Percentiles rank a stretch among this genome's conserved stretches.
phyloP scores from a whole-genome alignment of 2,797 vertebrate species.

The Nyctalus aviator region DNA sequence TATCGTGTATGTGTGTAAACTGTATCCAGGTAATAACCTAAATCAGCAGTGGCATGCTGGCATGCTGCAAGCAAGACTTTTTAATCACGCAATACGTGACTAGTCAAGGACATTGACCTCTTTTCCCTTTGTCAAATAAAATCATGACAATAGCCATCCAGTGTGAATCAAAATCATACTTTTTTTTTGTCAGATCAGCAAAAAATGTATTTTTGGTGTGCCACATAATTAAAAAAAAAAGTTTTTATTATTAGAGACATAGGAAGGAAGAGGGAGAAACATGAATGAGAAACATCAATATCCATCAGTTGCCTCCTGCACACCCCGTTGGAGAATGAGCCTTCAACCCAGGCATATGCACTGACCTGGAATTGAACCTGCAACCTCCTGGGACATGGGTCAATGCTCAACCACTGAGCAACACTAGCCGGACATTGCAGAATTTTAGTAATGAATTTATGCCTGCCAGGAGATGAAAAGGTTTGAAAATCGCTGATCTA shows the following conservation, averaged over 20 bases:
- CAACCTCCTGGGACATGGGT: too few species aligned
- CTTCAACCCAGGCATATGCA: too few species aligned
- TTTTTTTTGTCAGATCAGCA: neutral
- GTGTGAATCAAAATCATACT: neutral
- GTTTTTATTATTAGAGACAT: too few species aligned
- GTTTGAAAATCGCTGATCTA: neutral
- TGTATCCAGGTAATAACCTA: constrained; percentile 40
- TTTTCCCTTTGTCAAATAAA: neutral
- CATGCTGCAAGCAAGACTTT: neutral
- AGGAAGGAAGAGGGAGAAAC: too few species aligned
- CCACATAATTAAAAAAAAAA: too few species aligned
- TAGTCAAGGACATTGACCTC: neutral
- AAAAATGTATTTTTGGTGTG: neutral
- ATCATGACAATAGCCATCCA: neutral
- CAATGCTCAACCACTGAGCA: too few species aligned
- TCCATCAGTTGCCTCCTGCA: too few species aligned
- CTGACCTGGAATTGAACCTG: too few species aligned
- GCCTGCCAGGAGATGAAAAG: neutral
- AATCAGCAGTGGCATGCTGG: neutral
- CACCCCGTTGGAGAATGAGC: too few species aligned
- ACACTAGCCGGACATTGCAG: neutral
- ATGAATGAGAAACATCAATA: too few species aligned
- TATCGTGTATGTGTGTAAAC: constrained; percentile 4
- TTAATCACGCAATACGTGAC: neutral
- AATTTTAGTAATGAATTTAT: neutral